Evolutionary conservation across 2,113 vertebrate genomes (phyloP).

Genomic region (Zeus faber): DNA sequence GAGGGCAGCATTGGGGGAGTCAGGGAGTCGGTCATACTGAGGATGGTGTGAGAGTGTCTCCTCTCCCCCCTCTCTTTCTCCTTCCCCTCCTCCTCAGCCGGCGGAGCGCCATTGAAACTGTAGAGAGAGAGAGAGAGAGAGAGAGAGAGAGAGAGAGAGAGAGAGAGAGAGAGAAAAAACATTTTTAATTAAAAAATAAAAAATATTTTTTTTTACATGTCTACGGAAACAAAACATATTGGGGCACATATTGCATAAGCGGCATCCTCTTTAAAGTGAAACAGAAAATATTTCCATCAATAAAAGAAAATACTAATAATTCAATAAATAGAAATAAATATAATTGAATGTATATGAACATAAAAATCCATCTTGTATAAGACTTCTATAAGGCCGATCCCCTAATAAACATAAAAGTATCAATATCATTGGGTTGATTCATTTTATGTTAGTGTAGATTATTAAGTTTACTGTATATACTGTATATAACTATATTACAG

Average conservation of each 20-base stretch:
- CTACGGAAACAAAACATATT: neutral
- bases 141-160: too few relatives aligned
- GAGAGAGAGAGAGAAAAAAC: too few relatives aligned
- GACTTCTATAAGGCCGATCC: too few relatives aligned
- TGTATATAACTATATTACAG: too few relatives aligned
- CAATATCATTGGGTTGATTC: too few relatives aligned
- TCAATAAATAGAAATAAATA: neutral
- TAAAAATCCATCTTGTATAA: too few relatives aligned
- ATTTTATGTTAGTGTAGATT: too few relatives aligned
- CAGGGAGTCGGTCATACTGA: conserved; percentile 76
- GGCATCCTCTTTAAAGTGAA: too few relatives aligned
- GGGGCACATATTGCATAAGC: neutral
- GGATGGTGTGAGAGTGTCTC: conserved; percentile 83
- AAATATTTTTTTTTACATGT: too few relatives aligned
- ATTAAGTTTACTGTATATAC: too few relatives aligned
- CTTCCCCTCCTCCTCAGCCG: conserved; percentile 85
- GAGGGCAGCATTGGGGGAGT: conserved; percentile 83
- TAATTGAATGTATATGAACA: neutral
- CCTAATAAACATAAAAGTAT: too few relatives aligned
- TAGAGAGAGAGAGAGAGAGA: conserved; percentile 15
- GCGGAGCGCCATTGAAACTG: conserved; percentile 78
- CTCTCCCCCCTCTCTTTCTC: conserved; percentile 91
- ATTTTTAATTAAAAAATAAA: too few relatives aligned
- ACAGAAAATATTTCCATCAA: neutral
- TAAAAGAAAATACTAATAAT: neutral